Evolutionary conservation across 1,140 invertebrate genomes (phyloP).

Genomic region (Halesus radiatus): DNA sequence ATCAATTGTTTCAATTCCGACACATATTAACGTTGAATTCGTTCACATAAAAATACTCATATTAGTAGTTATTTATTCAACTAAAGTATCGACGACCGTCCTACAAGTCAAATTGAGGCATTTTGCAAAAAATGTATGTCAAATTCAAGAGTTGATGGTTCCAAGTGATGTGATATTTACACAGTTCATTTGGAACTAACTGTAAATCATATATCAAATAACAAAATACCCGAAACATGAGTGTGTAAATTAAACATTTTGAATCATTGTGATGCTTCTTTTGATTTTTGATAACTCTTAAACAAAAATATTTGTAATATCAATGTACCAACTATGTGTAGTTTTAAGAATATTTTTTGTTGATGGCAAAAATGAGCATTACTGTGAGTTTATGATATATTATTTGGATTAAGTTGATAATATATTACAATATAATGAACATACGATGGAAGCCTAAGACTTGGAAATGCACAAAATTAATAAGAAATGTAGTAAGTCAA

Average conservation of each 20-base stretch:
- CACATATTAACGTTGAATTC: background rate
- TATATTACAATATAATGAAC: no score
- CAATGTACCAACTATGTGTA: constrained; percentile 12
- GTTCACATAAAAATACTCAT: background rate
- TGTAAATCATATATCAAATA: background rate
- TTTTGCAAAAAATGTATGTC: background rate
- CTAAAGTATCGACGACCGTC: constrained; percentile 20
- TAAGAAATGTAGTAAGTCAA: background rate
- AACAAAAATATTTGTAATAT: constrained; percentile 9
- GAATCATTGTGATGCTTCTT: constrained; percentile 7
- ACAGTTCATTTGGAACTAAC: background rate
- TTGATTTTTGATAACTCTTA: background rate
- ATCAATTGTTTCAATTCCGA: no score
- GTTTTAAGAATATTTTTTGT: constrained; percentile 1
- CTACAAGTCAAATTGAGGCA: constrained; percentile 2
- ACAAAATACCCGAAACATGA: no score
- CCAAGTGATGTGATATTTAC: background rate
- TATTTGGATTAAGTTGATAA: background rate
- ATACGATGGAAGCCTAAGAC: background rate
- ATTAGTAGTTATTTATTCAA: background rate
- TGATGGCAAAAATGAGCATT: background rate
- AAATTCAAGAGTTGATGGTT: background rate
- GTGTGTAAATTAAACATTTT: no score
- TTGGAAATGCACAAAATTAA: constrained; percentile 8
- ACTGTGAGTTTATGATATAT: background rate